A percentile compares a stretch with the other conserved stretches of the same genome.
These are phyloP conservation scores for Phalloptychus januarius DNA, from an alignment of 2,797 vertebrate genomes.

Conservation along the genomic window DNA sequence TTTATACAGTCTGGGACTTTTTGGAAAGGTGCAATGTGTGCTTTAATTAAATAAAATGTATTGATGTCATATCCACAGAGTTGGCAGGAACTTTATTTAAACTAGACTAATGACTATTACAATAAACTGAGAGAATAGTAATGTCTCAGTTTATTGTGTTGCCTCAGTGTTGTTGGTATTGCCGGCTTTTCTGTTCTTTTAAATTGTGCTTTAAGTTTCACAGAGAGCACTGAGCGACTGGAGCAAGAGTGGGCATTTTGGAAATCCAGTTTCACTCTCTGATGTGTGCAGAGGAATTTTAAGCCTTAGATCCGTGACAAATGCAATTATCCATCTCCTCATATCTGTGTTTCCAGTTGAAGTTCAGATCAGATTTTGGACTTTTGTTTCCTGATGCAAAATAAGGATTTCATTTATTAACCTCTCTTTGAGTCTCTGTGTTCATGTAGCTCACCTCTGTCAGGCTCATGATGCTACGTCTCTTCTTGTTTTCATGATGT, in stretches of 20 bases:
- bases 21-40: not conserved
- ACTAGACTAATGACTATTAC: too few relatives aligned
- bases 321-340: slow-evolving; percentile 3
- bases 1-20: not conserved
- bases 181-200: slow-evolving; percentile 1
- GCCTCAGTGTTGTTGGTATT: not conserved
- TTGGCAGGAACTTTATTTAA: not conserved
- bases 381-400: slow-evolving; percentile 7
- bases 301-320: slow-evolving; percentile 13
- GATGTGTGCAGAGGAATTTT: slow-evolving; percentile 19
- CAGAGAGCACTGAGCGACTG: not conserved
- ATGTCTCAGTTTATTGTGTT: not conserved
- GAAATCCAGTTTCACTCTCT: slow-evolving; percentile 12
- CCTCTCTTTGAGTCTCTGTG: not conserved
- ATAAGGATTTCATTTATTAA: not conserved
- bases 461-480: slow-evolving; percentile 16
- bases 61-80: not conserved
- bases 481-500: slow-evolving; percentile 51
- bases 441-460: slow-evolving; percentile 24
- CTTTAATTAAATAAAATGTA: not conserved
- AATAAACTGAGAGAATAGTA: not conserved
- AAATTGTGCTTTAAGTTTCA: slow-evolving; percentile 5
- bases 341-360: slow-evolving; percentile 11
- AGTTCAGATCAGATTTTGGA: not conserved
- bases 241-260: not conserved